Conservation (phyloP, 2,113 vertebrate genomes). For the Podarcis cretensis region DNA sequence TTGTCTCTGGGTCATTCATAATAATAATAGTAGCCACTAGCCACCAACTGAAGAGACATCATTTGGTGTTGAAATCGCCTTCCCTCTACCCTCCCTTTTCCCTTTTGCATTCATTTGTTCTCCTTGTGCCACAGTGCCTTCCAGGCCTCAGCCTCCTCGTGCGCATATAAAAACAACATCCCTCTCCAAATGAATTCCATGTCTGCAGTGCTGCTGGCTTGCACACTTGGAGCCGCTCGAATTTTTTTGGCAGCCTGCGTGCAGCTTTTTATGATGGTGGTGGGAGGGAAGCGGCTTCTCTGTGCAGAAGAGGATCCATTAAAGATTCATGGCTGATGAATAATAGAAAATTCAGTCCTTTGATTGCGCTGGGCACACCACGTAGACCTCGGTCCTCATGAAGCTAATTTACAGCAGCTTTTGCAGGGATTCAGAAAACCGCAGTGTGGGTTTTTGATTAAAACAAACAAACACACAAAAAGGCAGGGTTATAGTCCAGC, state of each 20-base stretch:
- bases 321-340: slow-evolving; percentile 30
- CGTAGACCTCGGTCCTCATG: background rate
- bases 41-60: background rate
- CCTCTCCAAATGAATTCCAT: background rate
- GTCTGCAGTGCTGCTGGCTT: slow-evolving; percentile 10
- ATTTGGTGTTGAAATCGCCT: slow-evolving; percentile 20
- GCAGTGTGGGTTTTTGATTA: background rate
- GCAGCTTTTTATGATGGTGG: slow-evolving; percentile 17
- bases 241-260: slow-evolving; percentile 42
- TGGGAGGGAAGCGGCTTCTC: background rate
- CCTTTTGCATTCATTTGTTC: slow-evolving; percentile 11
- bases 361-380: background rate
- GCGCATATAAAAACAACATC: slow-evolving; percentile 34
- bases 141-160: slow-evolving; percentile 41
- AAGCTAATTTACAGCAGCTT: background rate
- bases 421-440: slow-evolving; percentile 39
- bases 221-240: background rate
- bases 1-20: background rate
- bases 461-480: background rate
- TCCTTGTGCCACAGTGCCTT: slow-evolving; percentile 24
- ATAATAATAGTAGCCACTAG: slow-evolving; percentile 1
- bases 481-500: background rate
- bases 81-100: slow-evolving; percentile 1
- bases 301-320: slow-evolving; percentile 44
- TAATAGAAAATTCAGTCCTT: slow-evolving; percentile 34